Conservation (phyloP, 2,888 invertebrate genomes). For the Acrobasis repandana region DNA sequence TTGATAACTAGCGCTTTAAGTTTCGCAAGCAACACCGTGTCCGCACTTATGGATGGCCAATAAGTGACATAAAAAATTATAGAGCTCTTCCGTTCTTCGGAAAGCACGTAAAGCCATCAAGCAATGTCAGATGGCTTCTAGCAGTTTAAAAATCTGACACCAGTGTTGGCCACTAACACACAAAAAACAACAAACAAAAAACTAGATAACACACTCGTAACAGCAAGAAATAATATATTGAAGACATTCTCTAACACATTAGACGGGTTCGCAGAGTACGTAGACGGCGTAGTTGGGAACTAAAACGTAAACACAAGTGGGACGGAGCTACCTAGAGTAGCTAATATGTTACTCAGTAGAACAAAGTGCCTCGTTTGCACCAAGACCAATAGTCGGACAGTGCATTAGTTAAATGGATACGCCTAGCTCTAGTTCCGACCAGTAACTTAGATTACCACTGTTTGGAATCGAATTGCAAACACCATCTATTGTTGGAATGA, state of each 20-base stretch:
- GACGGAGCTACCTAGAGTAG: slow-evolving; percentile 37
- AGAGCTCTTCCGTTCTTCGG: too few relatives aligned
- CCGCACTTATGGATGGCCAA: too few relatives aligned
- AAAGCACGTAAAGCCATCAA: too few relatives aligned
- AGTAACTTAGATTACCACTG: slow-evolving; percentile 72
- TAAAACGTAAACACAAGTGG: slow-evolving; percentile 28
- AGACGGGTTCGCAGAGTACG: slow-evolving; percentile 9
- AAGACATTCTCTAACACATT: slow-evolving; percentile 25
- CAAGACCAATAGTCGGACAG: slow-evolving; percentile 78
- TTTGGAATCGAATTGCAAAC: slow-evolving; percentile 66
- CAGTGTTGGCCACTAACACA: too few relatives aligned
- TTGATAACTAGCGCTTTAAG: too few relatives aligned
- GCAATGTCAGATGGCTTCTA: too few relatives aligned
- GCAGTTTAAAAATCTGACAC: too few relatives aligned
- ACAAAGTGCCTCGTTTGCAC: slow-evolving; percentile 76
- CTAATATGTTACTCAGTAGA: slow-evolving; percentile 68
- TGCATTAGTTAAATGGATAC: slow-evolving; percentile 80
- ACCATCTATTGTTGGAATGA: slow-evolving; percentile 46
- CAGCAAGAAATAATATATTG: slow-evolving; percentile 24
- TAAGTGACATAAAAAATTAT: too few relatives aligned
- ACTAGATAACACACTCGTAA: slow-evolving; percentile 8
- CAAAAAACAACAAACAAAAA: too few relatives aligned
- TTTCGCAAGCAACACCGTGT: too few relatives aligned
- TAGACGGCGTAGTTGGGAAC: slow-evolving; percentile 28
- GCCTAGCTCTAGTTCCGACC: slow-evolving; percentile 65